A percentile compares a stretch with the other conserved stretches of the same genome.
These are phyloP conservation scores for Aurelia aurita complex sp. Pacific DNA, from an alignment of 30 jellyfish, hydroid and myxozoan species.

Conservation along the genomic window DNA sequence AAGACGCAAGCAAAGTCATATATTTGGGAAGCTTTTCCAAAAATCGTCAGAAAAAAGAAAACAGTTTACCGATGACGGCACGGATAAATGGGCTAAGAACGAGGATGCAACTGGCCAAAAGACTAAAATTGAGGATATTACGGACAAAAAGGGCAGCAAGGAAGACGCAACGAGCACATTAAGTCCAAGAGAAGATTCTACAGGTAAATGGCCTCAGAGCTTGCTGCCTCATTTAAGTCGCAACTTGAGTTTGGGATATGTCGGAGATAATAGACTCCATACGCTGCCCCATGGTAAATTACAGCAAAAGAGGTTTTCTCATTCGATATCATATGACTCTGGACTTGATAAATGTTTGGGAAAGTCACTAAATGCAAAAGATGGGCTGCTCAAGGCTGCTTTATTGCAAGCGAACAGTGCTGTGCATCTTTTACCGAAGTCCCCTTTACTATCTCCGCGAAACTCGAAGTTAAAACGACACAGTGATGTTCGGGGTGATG, in stretches of 20 bases:
- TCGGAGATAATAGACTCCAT: too few species aligned
- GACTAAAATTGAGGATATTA: too few species aligned
- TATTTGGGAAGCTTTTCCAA: neutral
- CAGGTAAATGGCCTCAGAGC: too few species aligned
- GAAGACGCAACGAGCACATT: too few species aligned
- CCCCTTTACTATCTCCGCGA: constrained; percentile 1
- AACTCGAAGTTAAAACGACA: neutral
- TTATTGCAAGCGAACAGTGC: neutral
- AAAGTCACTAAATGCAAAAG: neutral
- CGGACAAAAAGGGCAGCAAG: too few species aligned
- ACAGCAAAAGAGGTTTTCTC: neutral
- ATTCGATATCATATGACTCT: neutral
- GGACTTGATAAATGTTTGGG: neutral
- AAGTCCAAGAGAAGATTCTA: too few species aligned
- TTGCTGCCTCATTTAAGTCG: too few species aligned
- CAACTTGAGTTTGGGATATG: too few species aligned
- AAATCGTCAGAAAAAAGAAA: neutral
- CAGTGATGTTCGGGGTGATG: too few species aligned
- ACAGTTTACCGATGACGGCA: neutral
- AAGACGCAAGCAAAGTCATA: neutral
- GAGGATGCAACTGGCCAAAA: too few species aligned
- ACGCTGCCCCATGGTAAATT: too few species aligned
- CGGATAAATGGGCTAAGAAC: too few species aligned
- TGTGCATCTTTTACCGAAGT: neutral
- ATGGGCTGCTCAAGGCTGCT: neutral